Percentiles rank a stretch among this genome's conserved stretches.
phyloP scores from a whole-genome alignment of 2,113 vertebrate genomes.

The zebrafish (Danio rerio) region DNA sequence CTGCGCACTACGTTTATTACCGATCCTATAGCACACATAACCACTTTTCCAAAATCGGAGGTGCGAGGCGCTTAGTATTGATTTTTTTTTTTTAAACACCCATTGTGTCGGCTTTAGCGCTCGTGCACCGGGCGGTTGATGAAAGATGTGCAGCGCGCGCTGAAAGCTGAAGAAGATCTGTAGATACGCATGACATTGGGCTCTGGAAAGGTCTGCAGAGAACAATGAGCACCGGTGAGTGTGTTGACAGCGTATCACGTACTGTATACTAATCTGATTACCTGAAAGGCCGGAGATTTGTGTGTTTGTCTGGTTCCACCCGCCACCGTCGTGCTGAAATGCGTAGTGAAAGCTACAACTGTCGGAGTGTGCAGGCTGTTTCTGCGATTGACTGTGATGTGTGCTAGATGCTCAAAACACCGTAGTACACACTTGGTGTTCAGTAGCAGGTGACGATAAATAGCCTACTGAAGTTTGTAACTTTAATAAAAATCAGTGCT shows the following conservation, averaged over 20 bases:
- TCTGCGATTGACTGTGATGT: background rate
- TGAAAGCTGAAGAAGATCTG: slow-evolving; percentile 53
- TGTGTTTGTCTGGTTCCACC: slow-evolving; percentile 4
- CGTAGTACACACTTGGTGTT: too few relatives aligned
- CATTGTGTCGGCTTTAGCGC: background rate
- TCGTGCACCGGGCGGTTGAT: background rate
- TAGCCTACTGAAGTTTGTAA: too few relatives aligned
- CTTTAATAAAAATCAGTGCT: too few relatives aligned
- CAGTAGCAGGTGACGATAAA: too few relatives aligned
- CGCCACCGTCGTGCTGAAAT: slow-evolving; percentile 7
- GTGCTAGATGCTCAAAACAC: too few relatives aligned
- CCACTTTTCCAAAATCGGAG: background rate
- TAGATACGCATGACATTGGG: slow-evolving; percentile 31
- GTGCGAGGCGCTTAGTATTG: background rate
- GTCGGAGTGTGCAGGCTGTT: background rate
- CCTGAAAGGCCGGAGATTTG: background rate
- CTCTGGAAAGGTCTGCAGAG: slow-evolving; percentile 1
- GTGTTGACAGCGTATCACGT: background rate
- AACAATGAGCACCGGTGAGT: slow-evolving; percentile 66
- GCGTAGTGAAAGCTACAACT: background rate
- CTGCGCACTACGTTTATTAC: slow-evolving; percentile 12
- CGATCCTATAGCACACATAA: background rate
- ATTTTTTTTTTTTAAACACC: too few relatives aligned
- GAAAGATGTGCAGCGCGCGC: background rate
- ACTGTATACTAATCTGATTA: background rate